Conservation (phyloP, 1,140 invertebrate genomes). For the Drosophila kurseongensis region DNA sequence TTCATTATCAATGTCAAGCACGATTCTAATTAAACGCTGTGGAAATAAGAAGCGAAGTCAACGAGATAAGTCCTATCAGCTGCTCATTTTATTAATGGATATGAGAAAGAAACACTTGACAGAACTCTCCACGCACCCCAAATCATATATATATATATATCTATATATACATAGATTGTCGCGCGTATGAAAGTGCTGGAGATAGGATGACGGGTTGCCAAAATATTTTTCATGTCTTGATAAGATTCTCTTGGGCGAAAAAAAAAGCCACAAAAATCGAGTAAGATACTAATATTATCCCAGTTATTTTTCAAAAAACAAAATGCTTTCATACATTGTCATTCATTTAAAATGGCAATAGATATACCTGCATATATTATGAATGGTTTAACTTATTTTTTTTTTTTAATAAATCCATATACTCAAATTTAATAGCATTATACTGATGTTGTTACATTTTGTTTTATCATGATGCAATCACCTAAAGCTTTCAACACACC, state of each 20-base stretch:
- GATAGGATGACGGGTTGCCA: conserved; percentile 8
- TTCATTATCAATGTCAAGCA: conserved; percentile 80
- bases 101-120: conserved; percentile 11
- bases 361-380: too few species aligned
- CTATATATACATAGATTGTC: background rate
- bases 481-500: background rate
- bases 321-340: too few species aligned
- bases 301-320: too few species aligned
- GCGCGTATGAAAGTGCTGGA: background rate
- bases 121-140: conserved; percentile 1
- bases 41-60: conserved; percentile 22
- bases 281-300: too few species aligned
- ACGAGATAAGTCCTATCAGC: conserved; percentile 46
- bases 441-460: background rate
- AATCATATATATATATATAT: background rate
- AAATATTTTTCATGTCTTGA: conserved; percentile 13
- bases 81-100: conserved; percentile 60
- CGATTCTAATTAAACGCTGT: conserved; percentile 55
- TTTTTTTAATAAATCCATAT: too few species aligned
- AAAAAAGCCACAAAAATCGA: too few species aligned
- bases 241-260: background rate
- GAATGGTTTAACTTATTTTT: too few species aligned
- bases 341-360: too few species aligned
- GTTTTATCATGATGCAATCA: too few species aligned
- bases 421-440: too few species aligned